Evolutionary conservation across 1,140 invertebrate species (phyloP).

Genomic region (Luehdorfia chinensis): DNA sequence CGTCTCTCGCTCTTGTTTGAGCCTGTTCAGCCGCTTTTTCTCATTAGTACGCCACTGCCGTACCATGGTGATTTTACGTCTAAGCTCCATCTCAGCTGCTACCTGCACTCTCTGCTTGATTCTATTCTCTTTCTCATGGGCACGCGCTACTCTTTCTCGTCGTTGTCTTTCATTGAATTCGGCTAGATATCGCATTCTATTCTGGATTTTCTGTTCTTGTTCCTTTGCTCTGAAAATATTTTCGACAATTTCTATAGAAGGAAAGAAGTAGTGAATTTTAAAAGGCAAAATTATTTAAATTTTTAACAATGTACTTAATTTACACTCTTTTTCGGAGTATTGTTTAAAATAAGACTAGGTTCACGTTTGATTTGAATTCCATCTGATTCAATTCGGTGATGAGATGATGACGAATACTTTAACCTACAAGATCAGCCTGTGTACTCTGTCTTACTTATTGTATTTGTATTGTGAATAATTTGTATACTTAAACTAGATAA

Average conservation of each 20-base stretch:
- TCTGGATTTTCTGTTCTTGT: conserved; percentile 60
- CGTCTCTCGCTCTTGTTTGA: conserved; percentile 48
- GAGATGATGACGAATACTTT: too few species aligned
- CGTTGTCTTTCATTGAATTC: conserved; percentile 63
- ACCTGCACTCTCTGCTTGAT: conserved; percentile 65
- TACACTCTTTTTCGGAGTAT: too few species aligned
- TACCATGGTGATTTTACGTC: conserved; percentile 66
- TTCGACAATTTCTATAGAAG: background rate
- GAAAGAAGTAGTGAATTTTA: too few species aligned
- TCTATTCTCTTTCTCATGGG: conserved; percentile 52
- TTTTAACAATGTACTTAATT: too few species aligned
- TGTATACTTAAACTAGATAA: too few species aligned
- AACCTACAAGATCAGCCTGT: too few species aligned
- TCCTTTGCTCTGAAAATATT: conserved; percentile 50
- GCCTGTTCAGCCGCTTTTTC: conserved; percentile 51
- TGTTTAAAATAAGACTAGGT: background rate
- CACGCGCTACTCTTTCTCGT: conserved; percentile 44
- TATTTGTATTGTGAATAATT: too few species aligned
- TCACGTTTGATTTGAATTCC: background rate
- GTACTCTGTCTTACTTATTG: too few species aligned
- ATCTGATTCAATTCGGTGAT: too few species aligned
- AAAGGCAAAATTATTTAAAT: background rate
- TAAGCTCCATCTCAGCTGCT: conserved; percentile 62
- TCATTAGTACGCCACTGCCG: conserved; percentile 62
- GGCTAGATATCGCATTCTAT: conserved; percentile 55